Evolutionary conservation across 2,797 vertebrate genomes (phyloP), one percentile per base, ranked within the genome.

Genomic region (Chaetophractus vellerosus): DNA sequence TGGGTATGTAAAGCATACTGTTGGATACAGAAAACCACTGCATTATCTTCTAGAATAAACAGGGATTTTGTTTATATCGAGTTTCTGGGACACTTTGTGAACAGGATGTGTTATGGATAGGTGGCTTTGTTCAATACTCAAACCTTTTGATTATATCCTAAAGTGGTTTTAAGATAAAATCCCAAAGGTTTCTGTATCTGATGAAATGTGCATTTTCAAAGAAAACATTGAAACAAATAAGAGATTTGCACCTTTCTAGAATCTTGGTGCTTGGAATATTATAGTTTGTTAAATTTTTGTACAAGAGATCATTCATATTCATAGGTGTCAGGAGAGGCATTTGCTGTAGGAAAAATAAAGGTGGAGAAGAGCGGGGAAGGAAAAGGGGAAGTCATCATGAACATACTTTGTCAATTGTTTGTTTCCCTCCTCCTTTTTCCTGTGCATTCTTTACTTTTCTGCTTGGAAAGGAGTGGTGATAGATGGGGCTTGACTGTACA

Each of bases 131-230:
- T 95, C 76, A 90, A 82, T 94, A 91, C 52, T 82, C 63, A 94
- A 57, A 93, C 72, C 88, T 96, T 96, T 96, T 97, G 87, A 95
- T 92, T 94, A 96, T 95, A 41, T 48, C 93, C 72, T 93, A 94
- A 95, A 91, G 76, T 95, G 94, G 63, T 96, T 97, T 94, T 96
- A 96, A 97, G 96, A 93, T 97, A 96, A 94, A 95, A 96, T 96
- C 93, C 21, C 33, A 78, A 84, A 92, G 75, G 59, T 95, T 95
- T 96, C 92, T 88, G 90, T 96, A 80, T 85, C 75, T 72, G 41
- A 83, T 69, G 52, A 90, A 96, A 93, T 94, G 92, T 86, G 36
- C 87, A 76, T 88, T 28, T 88, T 96, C 88, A 96, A 92, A 97
- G 93, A 93, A 83, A 88, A 96, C 61, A 61, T 55, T 93, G 91